These are phyloP conservation scores for Cetonia aurata DNA, from an alignment of 2,888 invertebrate genomes.

Conservation along the genomic window DNA sequence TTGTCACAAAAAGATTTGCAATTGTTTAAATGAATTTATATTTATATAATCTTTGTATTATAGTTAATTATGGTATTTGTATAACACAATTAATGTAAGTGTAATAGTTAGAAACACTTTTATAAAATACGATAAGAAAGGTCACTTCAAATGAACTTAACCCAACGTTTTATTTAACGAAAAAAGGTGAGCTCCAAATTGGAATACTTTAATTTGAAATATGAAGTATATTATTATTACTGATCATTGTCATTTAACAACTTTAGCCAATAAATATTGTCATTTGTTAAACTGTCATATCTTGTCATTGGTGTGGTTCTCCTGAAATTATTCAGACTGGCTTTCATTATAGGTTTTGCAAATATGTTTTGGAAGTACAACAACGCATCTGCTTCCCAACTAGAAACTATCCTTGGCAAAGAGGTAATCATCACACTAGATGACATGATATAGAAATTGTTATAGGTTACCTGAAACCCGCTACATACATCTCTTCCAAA, in stretches of 20 bases:
- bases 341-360: constrained; percentile 57
- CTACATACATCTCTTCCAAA: constrained; percentile 60
- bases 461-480: constrained; percentile 49
- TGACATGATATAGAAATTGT: not conserved
- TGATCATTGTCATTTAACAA: too few relatives aligned
- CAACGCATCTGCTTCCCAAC: constrained; percentile 78
- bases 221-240: too few relatives aligned
- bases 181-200: constrained; percentile 47
- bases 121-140: constrained; percentile 60
- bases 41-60: constrained; percentile 52
- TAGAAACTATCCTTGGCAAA: constrained; percentile 82
- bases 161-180: constrained; percentile 61
- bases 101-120: constrained; percentile 51
- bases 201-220: not conserved
- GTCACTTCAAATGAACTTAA: constrained; percentile 66
- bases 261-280: not conserved
- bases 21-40: constrained; percentile 54
- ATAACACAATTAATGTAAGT: constrained; percentile 61
- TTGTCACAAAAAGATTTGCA: constrained; percentile 57
- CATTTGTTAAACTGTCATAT: constrained; percentile 45
- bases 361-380: constrained; percentile 89
- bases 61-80: constrained; percentile 60
- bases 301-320: constrained; percentile 44
- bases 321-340: constrained; percentile 49
- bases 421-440: constrained; percentile 70